Base-by-base conservation (phyloP, 2,797 vertebrate species). In the Sebastes hubbsi region DNA sequence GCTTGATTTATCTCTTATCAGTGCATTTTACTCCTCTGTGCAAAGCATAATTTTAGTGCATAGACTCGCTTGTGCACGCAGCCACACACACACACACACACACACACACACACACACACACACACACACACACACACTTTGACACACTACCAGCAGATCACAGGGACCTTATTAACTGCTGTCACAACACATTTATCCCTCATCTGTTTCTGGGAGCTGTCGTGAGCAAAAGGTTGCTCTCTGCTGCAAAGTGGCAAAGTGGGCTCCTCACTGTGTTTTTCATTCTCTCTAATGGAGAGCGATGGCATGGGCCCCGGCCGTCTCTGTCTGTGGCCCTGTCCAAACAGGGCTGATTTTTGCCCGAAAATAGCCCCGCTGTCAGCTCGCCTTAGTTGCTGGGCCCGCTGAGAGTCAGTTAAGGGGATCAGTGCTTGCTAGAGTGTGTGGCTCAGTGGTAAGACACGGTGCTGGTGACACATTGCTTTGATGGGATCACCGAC, bases 181-280 rank as follows among this genome's bases (percentile, higher is more conserved):
- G 95, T 96, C 95, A 94, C 91, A 94, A 92, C 91, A 90, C 93
- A 96, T 97, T 96, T 95, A 95, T 94, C 92, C 90, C 87, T 96
- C 93, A 94, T 96, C 91, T 82, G 90, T 96, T 95, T 95, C 91
- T 92, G 86, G 82, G 82, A 82, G 78, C 86, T 80, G 88, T 91
- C 77, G 8, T 55, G 91, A 89, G 92, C 90, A 88, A 95, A 93
- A 94, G 95, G 95, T 38, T 91, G 87, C 85, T 92, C 92, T 93
- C 85, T 86, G n/a, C 83, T 81, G 83, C 91, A 87, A 88, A 85
- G 86, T 89, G 84, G 84, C 90, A 87, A 85, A 88, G 89, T 93
- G 88, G 85, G 85, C 90, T 88, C 73, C 87, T 89, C 93, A 90
- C 92, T 93, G 85, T 89, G 91, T 84, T 93, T 95, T 95, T 95